Evolutionary conservation across 2,888 invertebrate genomes (phyloP), one percentile per base, ranked within the genome.

Genomic region (Eupsilia transversa): DNA sequence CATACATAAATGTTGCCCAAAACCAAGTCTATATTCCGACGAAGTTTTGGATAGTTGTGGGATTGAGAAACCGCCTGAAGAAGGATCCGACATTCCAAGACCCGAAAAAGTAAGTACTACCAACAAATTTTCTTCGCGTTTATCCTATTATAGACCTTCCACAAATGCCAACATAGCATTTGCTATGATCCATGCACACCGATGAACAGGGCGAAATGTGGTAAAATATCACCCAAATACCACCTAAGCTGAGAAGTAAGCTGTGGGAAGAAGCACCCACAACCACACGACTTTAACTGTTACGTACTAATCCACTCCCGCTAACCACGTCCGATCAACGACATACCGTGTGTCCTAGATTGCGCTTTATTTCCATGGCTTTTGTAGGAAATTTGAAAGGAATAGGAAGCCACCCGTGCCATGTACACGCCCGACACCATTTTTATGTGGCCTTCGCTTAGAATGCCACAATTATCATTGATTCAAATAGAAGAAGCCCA

Each of bases 1-100:
- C 68, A 1, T 56, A 3, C 4, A 69, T 0, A 60, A 80, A 77
- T 83, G 82, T 56, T 83, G 82, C 23, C 80, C 80, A n/a, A 72
- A 30, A 59, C 84, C 82, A n/a, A 54, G 17, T 20, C n/a, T 83
- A 14, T 83, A 80, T 59, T 41, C 68, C 0, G 46, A 77, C 0
- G 65, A 83, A 7, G 9, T 65, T 35, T 17, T 80, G 33, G 64
- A 70, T 17, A 10, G n/a, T 27, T 82, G 82, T 63, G 68, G 56
- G 0, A 43, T 80, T 60, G 49, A 74, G 33, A 78, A 33, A 56
- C 1, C 0, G 0, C 7, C 56, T 10, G 27, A 38, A 14, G 38
- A 46, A 23, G 23, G 1, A 12, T 23, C 14, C 0, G 6, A 35
- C 0, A 7, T n/a, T 27, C 17, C n/a, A 17, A 57, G 10, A 46